Evolutionary conservation across 1,140 invertebrate species (phyloP).

Genomic region (Drosophila malerkotliana): DNA sequence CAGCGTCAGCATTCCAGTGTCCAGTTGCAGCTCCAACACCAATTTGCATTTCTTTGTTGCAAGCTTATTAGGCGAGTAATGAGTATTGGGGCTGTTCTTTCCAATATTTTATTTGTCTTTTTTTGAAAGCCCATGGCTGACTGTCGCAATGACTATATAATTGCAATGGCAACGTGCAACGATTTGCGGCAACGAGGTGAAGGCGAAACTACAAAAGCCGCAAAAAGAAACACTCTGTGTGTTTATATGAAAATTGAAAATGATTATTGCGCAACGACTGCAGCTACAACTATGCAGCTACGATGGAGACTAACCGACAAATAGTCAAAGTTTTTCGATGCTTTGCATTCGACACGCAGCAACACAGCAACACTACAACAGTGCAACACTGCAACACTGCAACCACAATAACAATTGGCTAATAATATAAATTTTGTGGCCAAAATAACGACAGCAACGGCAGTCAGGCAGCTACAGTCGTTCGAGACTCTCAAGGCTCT

Average conservation of each 20-base stretch:
- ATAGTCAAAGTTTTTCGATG: constrained; percentile 72
- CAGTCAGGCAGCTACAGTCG: constrained; percentile 13
- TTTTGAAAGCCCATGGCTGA: constrained; percentile 22
- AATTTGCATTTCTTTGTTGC: neutral
- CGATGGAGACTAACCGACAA: constrained; percentile 43
- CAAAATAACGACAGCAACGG: constrained; percentile 45
- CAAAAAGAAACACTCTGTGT: constrained; percentile 53
- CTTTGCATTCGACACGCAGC: constrained; percentile 75
- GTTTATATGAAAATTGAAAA: constrained; percentile 81
- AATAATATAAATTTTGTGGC: constrained; percentile 78
- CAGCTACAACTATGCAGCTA: constrained; percentile 31
- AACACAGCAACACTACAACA: constrained; percentile 45
- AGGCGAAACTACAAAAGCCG: constrained; percentile 53
- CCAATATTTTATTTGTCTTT: constrained; percentile 59
- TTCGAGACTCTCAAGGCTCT: constrained; percentile 49
- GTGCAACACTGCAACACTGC: constrained; percentile 26
- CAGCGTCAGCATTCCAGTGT: constrained; percentile 50
- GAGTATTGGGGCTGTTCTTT: constrained; percentile 70
- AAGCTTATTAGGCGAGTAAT: constrained; percentile 72
- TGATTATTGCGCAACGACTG: constrained; percentile 71
- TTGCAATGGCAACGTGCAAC: constrained; percentile 76
- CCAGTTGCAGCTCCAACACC: constrained; percentile 12
- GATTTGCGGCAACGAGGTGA: constrained; percentile 80
- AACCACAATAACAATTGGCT: constrained; percentile 72
- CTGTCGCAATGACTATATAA: constrained; percentile 43